A percentile compares a stretch with the other conserved stretches of the same genome.
Evolutionary conservation across 2,113 vertebrate species (phyloP).

Genomic region (Mobula hypostoma): DNA sequence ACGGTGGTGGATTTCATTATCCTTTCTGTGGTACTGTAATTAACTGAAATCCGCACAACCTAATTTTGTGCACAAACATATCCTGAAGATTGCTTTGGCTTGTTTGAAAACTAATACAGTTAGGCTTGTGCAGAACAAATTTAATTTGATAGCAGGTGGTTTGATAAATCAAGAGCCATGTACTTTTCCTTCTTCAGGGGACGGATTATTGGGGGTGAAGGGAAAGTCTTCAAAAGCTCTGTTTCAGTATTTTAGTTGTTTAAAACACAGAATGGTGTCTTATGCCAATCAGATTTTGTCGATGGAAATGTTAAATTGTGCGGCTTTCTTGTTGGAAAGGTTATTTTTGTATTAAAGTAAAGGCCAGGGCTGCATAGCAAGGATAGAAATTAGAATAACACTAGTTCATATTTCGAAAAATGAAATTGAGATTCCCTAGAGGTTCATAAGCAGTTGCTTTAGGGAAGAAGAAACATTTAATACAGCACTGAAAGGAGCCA

Average conservation of each 20-base stretch:
- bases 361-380: slow-evolving; percentile 21
- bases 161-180: slow-evolving; percentile 34
- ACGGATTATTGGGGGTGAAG: not conserved
- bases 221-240: slow-evolving; percentile 6
- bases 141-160: slow-evolving; percentile 33
- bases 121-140: slow-evolving; percentile 35
- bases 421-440: slow-evolving; percentile 36
- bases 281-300: slow-evolving; percentile 25
- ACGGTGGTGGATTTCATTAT: slow-evolving; percentile 30
- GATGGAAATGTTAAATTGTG: slow-evolving; percentile 18
- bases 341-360: slow-evolving; percentile 37
- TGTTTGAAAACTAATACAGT: slow-evolving; percentile 19
- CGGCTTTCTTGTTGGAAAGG: slow-evolving; percentile 11
- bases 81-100: slow-evolving; percentile 35
- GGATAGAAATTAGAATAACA: slow-evolving; percentile 33
- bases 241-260: slow-evolving; percentile 21
- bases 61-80: slow-evolving; percentile 36
- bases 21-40: slow-evolving; percentile 31
- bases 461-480: slow-evolving; percentile 38
- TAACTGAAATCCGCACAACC: slow-evolving; percentile 36
- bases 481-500: slow-evolving; percentile 34
- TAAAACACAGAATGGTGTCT: not conserved
- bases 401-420: slow-evolving; percentile 36
- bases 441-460: slow-evolving; percentile 36
- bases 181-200: not conserved